Conservation (phyloP, 53 echinoderm and acorn worm genomes). For the Patiria pectinifera region DNA sequence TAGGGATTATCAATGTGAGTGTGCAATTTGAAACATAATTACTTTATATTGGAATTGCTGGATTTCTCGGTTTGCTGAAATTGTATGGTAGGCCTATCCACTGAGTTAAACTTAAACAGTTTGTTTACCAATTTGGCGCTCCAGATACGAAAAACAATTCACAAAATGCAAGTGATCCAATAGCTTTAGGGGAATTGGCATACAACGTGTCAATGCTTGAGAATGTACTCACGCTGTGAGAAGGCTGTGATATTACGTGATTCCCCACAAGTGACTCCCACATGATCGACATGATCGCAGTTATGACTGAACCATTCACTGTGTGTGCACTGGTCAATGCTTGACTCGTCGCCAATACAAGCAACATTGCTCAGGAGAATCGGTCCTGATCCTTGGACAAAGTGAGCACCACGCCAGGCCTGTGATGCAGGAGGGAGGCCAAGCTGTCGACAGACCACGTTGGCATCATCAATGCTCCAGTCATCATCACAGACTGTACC, state of each 20-base stretch:
- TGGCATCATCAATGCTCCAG: constrained; percentile 7
- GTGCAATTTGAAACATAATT: no score
- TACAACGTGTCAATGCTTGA: no score
- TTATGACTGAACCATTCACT: neutral
- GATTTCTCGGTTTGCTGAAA: neutral
- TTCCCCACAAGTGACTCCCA: constrained; percentile 25
- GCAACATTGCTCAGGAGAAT: no score
- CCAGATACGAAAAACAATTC: neutral
- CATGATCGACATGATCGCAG: neutral
- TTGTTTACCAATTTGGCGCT: no score
- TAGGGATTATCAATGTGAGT: no score
- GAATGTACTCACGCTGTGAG: neutral
- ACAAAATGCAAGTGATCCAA: no score
- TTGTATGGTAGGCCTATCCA: no score
- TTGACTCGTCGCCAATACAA: constrained; percentile 15
- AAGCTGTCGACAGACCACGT: constrained; percentile 9
- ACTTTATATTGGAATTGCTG: neutral
- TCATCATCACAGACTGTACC: constrained; percentile 13
- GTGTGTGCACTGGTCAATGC: neutral
- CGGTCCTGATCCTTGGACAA: neutral
- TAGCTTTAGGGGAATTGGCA: no score
- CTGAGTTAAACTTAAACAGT: no score
- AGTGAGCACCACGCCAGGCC: constrained; percentile 11
- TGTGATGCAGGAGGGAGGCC: constrained; percentile 7
- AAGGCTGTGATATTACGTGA: no score